A percentile compares a stretch with the other conserved stretches of the same genome.
These are phyloP conservation scores for Neodiprion fabricii DNA, from an alignment of 1,140 invertebrate species.

Conservation along the genomic window DNA sequence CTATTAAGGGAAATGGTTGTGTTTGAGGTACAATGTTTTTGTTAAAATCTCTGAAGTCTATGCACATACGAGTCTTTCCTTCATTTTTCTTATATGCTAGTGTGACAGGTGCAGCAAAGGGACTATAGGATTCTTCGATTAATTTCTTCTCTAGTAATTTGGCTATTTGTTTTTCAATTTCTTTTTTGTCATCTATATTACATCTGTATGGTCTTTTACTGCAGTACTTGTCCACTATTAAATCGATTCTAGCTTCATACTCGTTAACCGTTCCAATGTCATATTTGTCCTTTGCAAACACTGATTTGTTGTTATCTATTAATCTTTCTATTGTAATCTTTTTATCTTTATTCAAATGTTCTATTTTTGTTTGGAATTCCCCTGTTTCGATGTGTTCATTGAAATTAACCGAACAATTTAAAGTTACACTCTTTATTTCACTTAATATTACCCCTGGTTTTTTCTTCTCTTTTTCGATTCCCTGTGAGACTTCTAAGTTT, in stretches of 20 bases:
- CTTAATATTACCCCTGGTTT: too few relatives aligned
- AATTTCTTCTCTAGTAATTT: slow-evolving; percentile 36
- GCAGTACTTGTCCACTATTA: slow-evolving; percentile 38
- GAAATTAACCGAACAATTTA: slow-evolving; percentile 22
- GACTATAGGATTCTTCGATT: slow-evolving; percentile 41
- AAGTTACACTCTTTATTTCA: too few relatives aligned
- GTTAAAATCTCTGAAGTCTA: slow-evolving; percentile 43
- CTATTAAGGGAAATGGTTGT: slow-evolving; percentile 36
- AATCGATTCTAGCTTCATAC: slow-evolving; percentile 39
- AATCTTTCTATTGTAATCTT: slow-evolving; percentile 34
- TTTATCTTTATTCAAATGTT: slow-evolving; percentile 39
- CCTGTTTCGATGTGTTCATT: slow-evolving; percentile 14
- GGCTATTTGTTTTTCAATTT: slow-evolving; percentile 41
- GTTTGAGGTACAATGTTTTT: slow-evolving; percentile 37
- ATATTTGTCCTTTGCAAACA: slow-evolving; percentile 40
- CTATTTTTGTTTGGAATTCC: slow-evolving; percentile 32
- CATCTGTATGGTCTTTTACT: slow-evolving; percentile 41
- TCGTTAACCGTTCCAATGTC: slow-evolving; percentile 29
- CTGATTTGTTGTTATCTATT: slow-evolving; percentile 32
- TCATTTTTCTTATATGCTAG: slow-evolving; percentile 44
- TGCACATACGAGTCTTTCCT: slow-evolving; percentile 42
- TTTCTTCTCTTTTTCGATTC: slow-evolving; percentile 24
- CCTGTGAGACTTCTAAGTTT: slow-evolving; percentile 19
- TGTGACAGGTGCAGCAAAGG: slow-evolving; percentile 40
- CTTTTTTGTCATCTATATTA: slow-evolving; percentile 34